A percentile compares a stretch with the other conserved stretches of the same genome.
Evolutionary conservation across 2,113 vertebrate species (phyloP).

Genomic region (Columba janthina): DNA sequence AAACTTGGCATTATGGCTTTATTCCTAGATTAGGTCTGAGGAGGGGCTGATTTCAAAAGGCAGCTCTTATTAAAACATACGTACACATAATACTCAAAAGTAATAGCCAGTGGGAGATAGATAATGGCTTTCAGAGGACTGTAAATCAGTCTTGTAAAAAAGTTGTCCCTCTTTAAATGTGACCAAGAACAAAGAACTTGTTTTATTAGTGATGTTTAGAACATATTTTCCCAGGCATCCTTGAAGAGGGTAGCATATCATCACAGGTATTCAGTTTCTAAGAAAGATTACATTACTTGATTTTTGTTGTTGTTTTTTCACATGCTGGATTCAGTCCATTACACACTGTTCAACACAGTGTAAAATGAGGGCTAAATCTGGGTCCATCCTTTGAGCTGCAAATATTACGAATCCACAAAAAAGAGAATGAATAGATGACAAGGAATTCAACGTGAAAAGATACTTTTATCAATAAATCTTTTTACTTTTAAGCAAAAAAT

Average conservation of each 20-base stretch:
- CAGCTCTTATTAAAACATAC: not conserved
- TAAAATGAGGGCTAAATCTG: not conserved
- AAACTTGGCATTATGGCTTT: slow-evolving; percentile 12
- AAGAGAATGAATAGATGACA: not conserved
- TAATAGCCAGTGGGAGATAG: not conserved
- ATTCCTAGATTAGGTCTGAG: slow-evolving; percentile 3
- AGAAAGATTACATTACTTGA: not conserved
- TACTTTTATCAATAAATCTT: not conserved
- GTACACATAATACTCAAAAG: not conserved
- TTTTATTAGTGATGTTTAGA: not conserved
- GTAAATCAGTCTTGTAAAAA: not conserved
- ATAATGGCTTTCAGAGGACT: not conserved
- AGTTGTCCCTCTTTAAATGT: not conserved
- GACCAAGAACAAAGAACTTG: not conserved
- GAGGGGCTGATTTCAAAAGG: slow-evolving; percentile 35
- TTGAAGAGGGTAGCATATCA: not conserved
- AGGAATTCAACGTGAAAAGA: not conserved
- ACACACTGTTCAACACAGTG: not conserved
- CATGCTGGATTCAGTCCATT: not conserved
- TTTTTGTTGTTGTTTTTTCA: not conserved
- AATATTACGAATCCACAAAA: not conserved
- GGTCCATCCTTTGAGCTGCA: not conserved
- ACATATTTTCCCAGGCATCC: not conserved
- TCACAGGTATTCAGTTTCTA: not conserved
- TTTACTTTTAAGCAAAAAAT: not conserved